phyloP scores from a whole-genome alignment of 2,797 vertebrate genomes.

The Epinephelus coioides region DNA sequence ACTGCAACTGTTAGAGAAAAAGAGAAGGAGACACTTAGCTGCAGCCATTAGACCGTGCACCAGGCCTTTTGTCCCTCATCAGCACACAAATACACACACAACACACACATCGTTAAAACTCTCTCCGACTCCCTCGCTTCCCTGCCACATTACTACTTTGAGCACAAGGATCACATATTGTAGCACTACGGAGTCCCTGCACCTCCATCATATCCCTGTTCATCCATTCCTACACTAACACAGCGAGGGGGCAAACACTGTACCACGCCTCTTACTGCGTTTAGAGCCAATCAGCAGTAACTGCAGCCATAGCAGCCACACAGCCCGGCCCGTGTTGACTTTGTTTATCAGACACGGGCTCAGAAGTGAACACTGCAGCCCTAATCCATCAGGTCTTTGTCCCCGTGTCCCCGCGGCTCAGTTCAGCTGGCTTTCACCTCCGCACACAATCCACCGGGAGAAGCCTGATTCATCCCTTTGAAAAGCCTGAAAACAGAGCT shows the following conservation, averaged over 20 bases:
- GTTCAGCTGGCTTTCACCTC: constrained; percentile 77
- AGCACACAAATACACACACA: constrained; percentile 10
- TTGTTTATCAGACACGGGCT: constrained; percentile 79
- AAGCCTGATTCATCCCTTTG: constrained; percentile 75
- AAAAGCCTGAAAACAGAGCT: constrained; percentile 74
- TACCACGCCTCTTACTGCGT: constrained; percentile 32
- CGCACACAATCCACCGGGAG: constrained; percentile 68
- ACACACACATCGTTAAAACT: background rate
- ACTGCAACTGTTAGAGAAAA: background rate
- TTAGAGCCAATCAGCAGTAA: constrained; percentile 70
- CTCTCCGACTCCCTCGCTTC: constrained; percentile 6
- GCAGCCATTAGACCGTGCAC: constrained; percentile 31
- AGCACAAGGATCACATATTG: constrained; percentile 49
- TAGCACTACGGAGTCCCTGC: constrained; percentile 14
- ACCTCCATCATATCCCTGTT: constrained; percentile 47
- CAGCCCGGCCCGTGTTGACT: constrained; percentile 64
- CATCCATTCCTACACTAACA: constrained; percentile 42
- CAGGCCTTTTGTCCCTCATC: constrained; percentile 14
- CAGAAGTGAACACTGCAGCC: constrained; percentile 71
- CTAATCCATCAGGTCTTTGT: constrained; percentile 86
- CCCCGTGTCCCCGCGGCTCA: constrained; percentile 65
- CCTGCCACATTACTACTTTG: constrained; percentile 10
- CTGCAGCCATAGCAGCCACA: constrained; percentile 40
- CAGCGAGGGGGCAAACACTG: constrained; percentile 38
- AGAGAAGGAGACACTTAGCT: background rate